phyloP scores from a whole-genome alignment of 2,797 vertebrate species.

The Epinephelus malabaricus region DNA sequence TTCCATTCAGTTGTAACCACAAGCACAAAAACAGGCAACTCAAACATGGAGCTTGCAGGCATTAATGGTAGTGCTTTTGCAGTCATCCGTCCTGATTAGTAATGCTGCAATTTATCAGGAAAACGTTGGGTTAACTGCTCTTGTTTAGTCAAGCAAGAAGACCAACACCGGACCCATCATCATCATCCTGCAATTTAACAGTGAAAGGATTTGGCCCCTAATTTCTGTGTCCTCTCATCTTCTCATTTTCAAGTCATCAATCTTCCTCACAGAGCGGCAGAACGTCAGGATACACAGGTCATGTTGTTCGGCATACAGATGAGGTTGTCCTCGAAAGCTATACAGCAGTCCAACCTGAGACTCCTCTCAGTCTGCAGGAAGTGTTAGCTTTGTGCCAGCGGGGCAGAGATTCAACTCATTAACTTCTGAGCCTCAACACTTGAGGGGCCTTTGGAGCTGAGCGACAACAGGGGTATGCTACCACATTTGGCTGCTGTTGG shows the following conservation, averaged over 20 bases:
- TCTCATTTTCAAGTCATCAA: conserved; percentile 30
- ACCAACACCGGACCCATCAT: conserved; percentile 16
- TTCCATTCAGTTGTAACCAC: conserved; percentile 41
- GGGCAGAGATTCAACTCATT: conserved; percentile 63
- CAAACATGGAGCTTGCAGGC: conserved; percentile 25
- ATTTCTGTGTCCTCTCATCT: conserved; percentile 16
- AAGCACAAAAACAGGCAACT: conserved; percentile 22
- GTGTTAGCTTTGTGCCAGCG: conserved; percentile 28
- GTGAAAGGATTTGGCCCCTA: conserved; percentile 5
- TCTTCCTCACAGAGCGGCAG: conserved; percentile 8
- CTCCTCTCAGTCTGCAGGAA: conserved; percentile 59
- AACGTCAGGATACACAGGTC: conserved; percentile 10
- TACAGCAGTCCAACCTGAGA: conserved; percentile 14
- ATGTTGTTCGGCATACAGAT: conserved; percentile 25
- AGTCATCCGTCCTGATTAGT: conserved; percentile 45
- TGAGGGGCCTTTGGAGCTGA: conserved; percentile 36
- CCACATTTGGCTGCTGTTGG: conserved; percentile 46
- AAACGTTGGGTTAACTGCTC: conserved; percentile 48
- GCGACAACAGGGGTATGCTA: conserved; percentile 45
- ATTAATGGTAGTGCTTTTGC: conserved; percentile 23
- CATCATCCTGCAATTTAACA: conserved; percentile 42
- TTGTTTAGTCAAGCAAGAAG: conserved; percentile 47
- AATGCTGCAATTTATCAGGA: conserved; percentile 49
- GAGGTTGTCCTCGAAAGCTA: conserved; percentile 10
- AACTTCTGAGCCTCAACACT: conserved; percentile 53